Percentiles rank a stretch among this genome's conserved stretches.
Conservation (phyloP, 1,140 invertebrate species). For the Sinonovacula constricta region DNA sequence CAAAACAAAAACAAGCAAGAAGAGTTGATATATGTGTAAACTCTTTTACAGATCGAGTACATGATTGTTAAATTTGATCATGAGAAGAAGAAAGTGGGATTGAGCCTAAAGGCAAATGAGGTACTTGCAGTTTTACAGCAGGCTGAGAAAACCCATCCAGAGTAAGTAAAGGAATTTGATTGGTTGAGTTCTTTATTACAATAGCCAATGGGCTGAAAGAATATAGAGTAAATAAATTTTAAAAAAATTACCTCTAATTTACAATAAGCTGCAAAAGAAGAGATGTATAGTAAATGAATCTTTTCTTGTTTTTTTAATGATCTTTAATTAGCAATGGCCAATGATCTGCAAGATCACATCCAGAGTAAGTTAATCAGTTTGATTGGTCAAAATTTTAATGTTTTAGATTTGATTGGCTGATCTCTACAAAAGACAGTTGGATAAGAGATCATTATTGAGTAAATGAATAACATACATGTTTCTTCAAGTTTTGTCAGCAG, state of each 20-base stretch:
- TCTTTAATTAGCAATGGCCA: not conserved
- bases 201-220: not conserved
- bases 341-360: too few relatives aligned
- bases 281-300: not conserved
- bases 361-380: not conserved
- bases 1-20: too few relatives aligned
- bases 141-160: conserved; percentile 89
- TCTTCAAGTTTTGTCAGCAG: not conserved
- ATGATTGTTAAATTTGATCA: conserved; percentile 98
- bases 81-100: conserved; percentile 87
- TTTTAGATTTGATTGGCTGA: not conserved
- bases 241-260: not conserved
- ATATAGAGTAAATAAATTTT: not conserved
- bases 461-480: not conserved
- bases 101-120: conserved; percentile 90
- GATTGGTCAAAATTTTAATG: not conserved
- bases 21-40: too few relatives aligned
- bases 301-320: not conserved
- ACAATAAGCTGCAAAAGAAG: not conserved
- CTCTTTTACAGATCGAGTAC: conserved; percentile 88
- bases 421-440: not conserved
- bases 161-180: conserved; percentile 80
- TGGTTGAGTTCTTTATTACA: not conserved
- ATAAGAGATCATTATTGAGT: not conserved
- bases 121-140: conserved; percentile 86